Percentiles rank a stretch among this genome's conserved stretches.
Evolutionary conservation across 2,888 invertebrate genomes (phyloP).

Genomic region (Acanthoscelides obtectus): DNA sequence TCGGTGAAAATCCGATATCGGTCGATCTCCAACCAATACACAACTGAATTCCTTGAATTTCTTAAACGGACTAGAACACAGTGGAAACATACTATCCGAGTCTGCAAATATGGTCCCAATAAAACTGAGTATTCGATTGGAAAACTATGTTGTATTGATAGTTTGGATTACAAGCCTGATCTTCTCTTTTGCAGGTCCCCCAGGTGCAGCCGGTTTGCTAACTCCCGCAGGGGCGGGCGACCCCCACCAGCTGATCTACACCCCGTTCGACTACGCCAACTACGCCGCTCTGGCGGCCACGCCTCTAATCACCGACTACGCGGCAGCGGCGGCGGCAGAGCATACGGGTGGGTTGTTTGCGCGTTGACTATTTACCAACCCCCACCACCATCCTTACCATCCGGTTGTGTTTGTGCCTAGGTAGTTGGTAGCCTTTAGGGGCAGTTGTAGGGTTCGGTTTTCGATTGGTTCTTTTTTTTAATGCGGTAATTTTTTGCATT

Average conservation of each 20-base stretch:
- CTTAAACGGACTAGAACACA: too few relatives aligned
- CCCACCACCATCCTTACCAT: not conserved
- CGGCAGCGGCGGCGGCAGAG: constrained; percentile 77
- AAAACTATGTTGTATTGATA: too few relatives aligned
- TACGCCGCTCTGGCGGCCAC: constrained; percentile 77
- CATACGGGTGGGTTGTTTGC: constrained; percentile 95
- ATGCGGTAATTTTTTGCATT: too few relatives aligned
- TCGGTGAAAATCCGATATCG: too few relatives aligned
- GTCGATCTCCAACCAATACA: too few relatives aligned
- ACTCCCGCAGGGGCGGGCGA: constrained; percentile 24
- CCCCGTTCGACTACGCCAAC: constrained; percentile 86
- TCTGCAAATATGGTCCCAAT: too few relatives aligned
- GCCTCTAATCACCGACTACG: constrained; percentile 78
- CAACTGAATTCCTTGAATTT: too few relatives aligned
- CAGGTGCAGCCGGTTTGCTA: constrained; percentile 39
- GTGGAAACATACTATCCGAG: too few relatives aligned
- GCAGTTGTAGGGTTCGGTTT: not conserved
- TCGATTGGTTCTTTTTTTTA: not conserved
- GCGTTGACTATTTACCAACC: constrained; percentile 54
- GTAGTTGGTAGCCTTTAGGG: not conserved
- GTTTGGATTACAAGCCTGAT: not conserved
- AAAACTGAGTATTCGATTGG: too few relatives aligned
- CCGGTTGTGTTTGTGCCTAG: not conserved
- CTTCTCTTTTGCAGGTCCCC: constrained; percentile 42
- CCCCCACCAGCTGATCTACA: constrained; percentile 83